Evolutionary conservation across 2,888 invertebrate genomes (phyloP), one percentile per base, ranked within the genome.

Genomic region (Lepidonotus clava): DNA sequence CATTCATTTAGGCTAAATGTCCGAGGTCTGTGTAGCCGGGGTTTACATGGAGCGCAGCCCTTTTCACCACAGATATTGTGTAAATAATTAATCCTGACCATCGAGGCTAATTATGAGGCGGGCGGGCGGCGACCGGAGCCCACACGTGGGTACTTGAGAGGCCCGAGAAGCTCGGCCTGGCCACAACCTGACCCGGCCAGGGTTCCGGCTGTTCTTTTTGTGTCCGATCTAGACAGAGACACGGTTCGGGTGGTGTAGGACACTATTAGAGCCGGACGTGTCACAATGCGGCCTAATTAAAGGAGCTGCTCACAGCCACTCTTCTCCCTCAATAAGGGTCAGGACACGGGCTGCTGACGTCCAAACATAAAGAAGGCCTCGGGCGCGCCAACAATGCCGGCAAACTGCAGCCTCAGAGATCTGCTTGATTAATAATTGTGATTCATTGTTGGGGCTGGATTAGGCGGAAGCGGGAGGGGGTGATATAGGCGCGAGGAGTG

Each of bases 361-460:
- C 38, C 38, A 34, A 18, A 11, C 71, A n/a, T 4, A 11, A 71
- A 21, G n/a, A 71, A 34, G 36, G 71, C 71, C 71, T 11, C 71
- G 1, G 71, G 38, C 36, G 6, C 4, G 38, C 71, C 71, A 71
- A 71, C 71, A 71, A 71, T 38, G 71, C 36, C 71, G 18, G 4
- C 71, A 71, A 71, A 71, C 71, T 38, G 71, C 71, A 38, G 0
- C 46, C 46, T 8, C 46, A 38, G 36, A 38, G 71, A 71, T 71
- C 38, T 71, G 71, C 71, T 71, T 71, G 71, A 71, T 71, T 71
- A 71, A 71, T 71, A 71, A 71, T 38, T 71, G 71, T 71, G 71
- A 71, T 71, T 71, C 71, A 71, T 71, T 71, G 71, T 71, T 6
- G 36, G 18, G 71, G 36, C 8, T 71, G 71, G 71, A 71, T 71